These are phyloP conservation scores for Acromyrmex echinatior DNA, from an alignment of 1,140 invertebrate genomes.

Conservation along the genomic window DNA sequence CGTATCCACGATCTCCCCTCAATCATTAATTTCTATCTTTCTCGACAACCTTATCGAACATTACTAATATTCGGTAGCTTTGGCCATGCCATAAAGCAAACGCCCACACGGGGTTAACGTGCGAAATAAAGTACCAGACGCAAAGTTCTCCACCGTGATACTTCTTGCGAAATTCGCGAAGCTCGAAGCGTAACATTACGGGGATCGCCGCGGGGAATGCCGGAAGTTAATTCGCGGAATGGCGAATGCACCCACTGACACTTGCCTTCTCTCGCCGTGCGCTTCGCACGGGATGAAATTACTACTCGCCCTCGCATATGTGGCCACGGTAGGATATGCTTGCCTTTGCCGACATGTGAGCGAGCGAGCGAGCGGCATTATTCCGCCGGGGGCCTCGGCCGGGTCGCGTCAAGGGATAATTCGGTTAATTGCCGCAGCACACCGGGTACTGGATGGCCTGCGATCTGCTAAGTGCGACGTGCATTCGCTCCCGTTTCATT, in stretches of 20 bases:
- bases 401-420: constrained; percentile 78
- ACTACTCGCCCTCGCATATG: constrained; percentile 53
- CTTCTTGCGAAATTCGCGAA: constrained; percentile 62
- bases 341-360: constrained; percentile 56
- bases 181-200: constrained; percentile 13
- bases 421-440: constrained; percentile 81
- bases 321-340: constrained; percentile 39
- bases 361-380: constrained; percentile 61
- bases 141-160: constrained; percentile 3
- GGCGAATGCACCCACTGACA: constrained; percentile 55
- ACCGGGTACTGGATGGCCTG: constrained; percentile 73
- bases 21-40: constrained; percentile 31
- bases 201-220: constrained; percentile 70
- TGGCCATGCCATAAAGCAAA: constrained; percentile 14
- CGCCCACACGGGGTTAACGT: background rate
- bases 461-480: constrained; percentile 75
- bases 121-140: background rate
- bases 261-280: constrained; percentile 50
- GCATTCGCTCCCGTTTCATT: constrained; percentile 43
- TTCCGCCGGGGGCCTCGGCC: constrained; percentile 53
- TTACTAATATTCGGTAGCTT: constrained; percentile 20
- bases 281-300: constrained; percentile 68
- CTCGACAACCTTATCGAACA: background rate
- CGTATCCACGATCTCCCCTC: background rate
- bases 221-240: constrained; percentile 78